Evolutionary conservation across 2,797 vertebrate genomes (phyloP), one percentile per base, ranked within the genome.

Genomic region (Acanthurus lineatus): DNA sequence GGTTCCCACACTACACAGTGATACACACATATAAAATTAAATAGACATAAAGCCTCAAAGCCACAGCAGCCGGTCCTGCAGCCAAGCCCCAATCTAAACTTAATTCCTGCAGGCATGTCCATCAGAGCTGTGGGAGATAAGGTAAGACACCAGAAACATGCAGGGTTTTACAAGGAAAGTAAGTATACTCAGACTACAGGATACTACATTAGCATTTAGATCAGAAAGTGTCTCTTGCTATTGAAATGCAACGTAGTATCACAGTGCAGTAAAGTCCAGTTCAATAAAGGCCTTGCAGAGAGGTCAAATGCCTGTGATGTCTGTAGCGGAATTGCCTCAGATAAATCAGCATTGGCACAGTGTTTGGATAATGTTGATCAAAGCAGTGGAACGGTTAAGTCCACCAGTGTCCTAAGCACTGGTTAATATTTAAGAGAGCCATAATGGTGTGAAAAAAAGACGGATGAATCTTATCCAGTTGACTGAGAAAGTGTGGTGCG

Each of bases 131-230:
- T n/a, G 69, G 77, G 72, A 89, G 87, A 93, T 78, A 83, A 86
- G 85, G 73, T 60, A 47, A 77, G 84, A 82, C 84, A 72, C 10
- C 22, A 73, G 63, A 84, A 84, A 86, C 76, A 53, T 70, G 69
- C 51, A 3, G 62, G 81, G 63, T 77, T 88, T 85, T 67, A 89
- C 83, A 86, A 90, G 82, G 56, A 87, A 86, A 82, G 72, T 84
- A 83, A 89, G 76, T 76, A 81, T 58, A 88, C 79, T 82, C 62
- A 14, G 20, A 85, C 86, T 77, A 86, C 68, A 79, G 70, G 74
- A 84, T 67, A 78, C 68, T 28, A 61, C 81, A 92, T 92, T 87
- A 93, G 90, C 90, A 94, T 94, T 93, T 92, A 92, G 90, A 92
- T 81, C 89, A 86, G 86, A 88, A 88, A 79, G 72, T 51, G 71